Evolutionary conservation across 1,140 invertebrate species (phyloP), one percentile per base, ranked within the genome.

Genomic region (Magallana gigas): DNA sequence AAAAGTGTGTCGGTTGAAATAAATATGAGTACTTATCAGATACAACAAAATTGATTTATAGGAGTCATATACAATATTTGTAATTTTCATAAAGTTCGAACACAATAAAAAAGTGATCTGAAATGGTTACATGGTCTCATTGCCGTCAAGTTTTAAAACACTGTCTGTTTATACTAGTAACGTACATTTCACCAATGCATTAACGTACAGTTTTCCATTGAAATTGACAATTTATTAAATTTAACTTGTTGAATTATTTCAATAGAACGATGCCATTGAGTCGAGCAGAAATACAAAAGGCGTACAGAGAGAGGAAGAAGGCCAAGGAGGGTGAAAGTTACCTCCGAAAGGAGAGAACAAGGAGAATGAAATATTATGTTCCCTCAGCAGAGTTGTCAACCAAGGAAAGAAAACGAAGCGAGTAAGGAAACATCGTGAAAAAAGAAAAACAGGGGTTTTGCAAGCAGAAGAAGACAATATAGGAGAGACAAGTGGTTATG

Each of bases 211-310:
- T 62, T 62, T 9, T 18, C 36, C 18, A 23, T 80, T 80, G 71
- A 80, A 80, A 80, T 12, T 48, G 36, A 80, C 36, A 29, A 5
- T 29, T 80, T 80, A 6, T 23, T 23, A 11, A 29, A n/a, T 62
- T 62, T n/a, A 14, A 68, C n/a, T 68, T 68, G n/a, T 81, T 81
- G 8, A 36, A 81, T n/a, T 16, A 36, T 64, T 64, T 48, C 23
- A 23, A 11, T 68, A 64, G 58, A 85, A 62, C 18, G 12, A 85
- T 85, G 84, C 14, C 57, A 29, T 23, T 62, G 48, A 64, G n/a
- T 29, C 18, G 60, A 64, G 84, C 84, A 64, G 84, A 62, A 57
- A 85, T 85, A 85, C 84, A 85, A 68, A 85, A 68, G 18, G 60
- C 1, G n/a, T 64, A 85, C 56, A 57, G 60, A 68, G 60, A 85